Percentiles rank a stretch among this genome's conserved stretches.
Conservation (phyloP, 2,888 invertebrate genomes). For the Cheilosia vernalis region DNA sequence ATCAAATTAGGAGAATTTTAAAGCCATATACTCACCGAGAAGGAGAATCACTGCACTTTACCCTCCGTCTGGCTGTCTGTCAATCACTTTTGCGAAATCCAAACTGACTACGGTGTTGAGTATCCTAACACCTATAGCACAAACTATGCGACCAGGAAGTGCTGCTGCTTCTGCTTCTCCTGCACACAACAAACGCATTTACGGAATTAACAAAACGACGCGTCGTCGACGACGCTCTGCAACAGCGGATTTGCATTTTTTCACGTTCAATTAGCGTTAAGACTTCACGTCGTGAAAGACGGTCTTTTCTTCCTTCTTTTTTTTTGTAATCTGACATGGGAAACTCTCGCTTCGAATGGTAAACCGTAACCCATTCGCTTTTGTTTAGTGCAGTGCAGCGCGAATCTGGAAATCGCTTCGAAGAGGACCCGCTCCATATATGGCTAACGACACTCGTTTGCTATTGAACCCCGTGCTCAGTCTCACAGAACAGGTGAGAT, state of each 20-base stretch:
- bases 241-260: slow-evolving; percentile 72
- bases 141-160: slow-evolving; percentile 55
- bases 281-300: slow-evolving; percentile 61
- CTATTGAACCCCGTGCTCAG: slow-evolving; percentile 51
- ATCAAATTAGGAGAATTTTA: slow-evolving; percentile 14
- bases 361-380: slow-evolving; percentile 35
- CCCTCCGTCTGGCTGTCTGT: slow-evolving; percentile 20
- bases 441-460: slow-evolving; percentile 45
- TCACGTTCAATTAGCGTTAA: slow-evolving; percentile 75
- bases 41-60: slow-evolving; percentile 34
- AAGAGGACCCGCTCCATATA: neutral
- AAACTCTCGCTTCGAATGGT: slow-evolving; percentile 37
- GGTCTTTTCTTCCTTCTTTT: neutral
- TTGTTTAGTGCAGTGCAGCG: slow-evolving; percentile 45
- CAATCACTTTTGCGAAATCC: slow-evolving; percentile 60
- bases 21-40: slow-evolving; percentile 12
- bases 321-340: slow-evolving; percentile 31
- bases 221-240: slow-evolving; percentile 24
- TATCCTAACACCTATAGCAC: slow-evolving; percentile 17
- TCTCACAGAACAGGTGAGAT: slow-evolving; percentile 64
- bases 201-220: slow-evolving; percentile 68
- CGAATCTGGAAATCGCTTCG: slow-evolving; percentile 59
- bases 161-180: neutral
- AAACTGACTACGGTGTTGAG: slow-evolving; percentile 33
- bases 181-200: slow-evolving; percentile 60